phyloP scores from a whole-genome alignment of 2,113 vertebrate genomes.

The Platysteira castanea region DNA sequence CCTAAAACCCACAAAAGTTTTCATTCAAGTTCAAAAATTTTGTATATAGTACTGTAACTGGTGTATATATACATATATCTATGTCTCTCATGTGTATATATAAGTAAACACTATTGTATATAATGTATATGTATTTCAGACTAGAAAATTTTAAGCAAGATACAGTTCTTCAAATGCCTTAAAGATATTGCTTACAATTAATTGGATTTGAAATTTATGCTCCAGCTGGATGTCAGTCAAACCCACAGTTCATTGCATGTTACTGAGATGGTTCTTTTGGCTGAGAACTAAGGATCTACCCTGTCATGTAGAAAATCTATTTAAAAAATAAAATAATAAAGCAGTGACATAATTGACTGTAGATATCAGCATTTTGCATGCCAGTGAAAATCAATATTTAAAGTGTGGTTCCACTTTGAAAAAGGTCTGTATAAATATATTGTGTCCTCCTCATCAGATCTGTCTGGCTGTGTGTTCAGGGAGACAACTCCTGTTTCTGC shows the following conservation, averaged over 20 bases:
- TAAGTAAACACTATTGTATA: slow-evolving; percentile 5
- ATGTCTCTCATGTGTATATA: not conserved
- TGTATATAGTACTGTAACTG: slow-evolving; percentile 2
- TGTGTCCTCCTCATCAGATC: not conserved
- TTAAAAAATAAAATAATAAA: slow-evolving; percentile 60
- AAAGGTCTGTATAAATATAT: slow-evolving; percentile 2
- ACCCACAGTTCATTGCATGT: slow-evolving; percentile 42
- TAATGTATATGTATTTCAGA: not conserved
- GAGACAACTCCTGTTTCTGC: slow-evolving; percentile 13
- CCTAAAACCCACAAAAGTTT: not conserved
- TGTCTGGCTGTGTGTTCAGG: not conserved
- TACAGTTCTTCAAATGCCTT: slow-evolving; percentile 3
- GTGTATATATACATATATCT: not conserved
- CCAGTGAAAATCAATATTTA: slow-evolving; percentile 49
- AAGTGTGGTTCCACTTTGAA: slow-evolving; percentile 23
- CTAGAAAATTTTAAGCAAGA: slow-evolving; percentile 13
- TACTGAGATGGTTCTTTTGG: slow-evolving; percentile 62
- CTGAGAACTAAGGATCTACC: slow-evolving; percentile 25
- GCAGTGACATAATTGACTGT: not conserved
- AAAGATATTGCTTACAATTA: slow-evolving; percentile 57
- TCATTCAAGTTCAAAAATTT: slow-evolving; percentile 16
- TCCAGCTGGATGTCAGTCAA: slow-evolving; percentile 55
- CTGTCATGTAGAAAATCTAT: slow-evolving; percentile 41
- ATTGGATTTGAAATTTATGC: slow-evolving; percentile 38
- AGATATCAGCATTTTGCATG: slow-evolving; percentile 40